Evolutionary conservation across 2,888 invertebrate genomes (phyloP), one percentile per base, ranked within the genome.

Genomic region (Crematogaster levior): DNA sequence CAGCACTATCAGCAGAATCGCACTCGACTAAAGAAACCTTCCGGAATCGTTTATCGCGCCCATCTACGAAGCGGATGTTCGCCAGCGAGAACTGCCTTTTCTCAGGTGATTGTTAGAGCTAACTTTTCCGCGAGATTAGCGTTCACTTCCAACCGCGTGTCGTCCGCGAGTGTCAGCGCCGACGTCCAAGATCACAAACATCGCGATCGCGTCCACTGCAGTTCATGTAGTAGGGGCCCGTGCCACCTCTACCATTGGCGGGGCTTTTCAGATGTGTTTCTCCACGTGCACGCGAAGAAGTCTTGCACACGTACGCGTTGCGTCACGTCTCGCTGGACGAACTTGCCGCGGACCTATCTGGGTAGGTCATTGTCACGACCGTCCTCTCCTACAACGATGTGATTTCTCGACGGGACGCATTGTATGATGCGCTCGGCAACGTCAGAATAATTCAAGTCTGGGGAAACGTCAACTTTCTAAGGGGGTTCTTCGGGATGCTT

Each of bases 311-410:
- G 85, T 77, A 89, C 81, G 86, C 79, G 63, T 89, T 89, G 85
- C 89, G 85, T 86, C 88, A 89, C 85, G 84, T 81, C 70, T 68
- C 70, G 60, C 81, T 84, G 85, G 81, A 74, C 24, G 46, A 7
- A 83, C 65, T 74, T 75, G 82, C 34, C 83, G 85, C 79, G 86
- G 85, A 88, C 87, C 91, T n/a, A 91, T 88, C 90, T 85, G 88
- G 88, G 75, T 91, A 86, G 92, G 92, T 92, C 92, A 92, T 92
- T 92, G 92, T 92, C 92, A 91, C 91, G 91, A 90, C 88, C 90
- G 80, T 87, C 84, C 66, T 84, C 81, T 68, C 66, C 61, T 81
- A 73, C 81, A 60, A 82, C 86, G 65, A 86, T 66, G 66, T 12
- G 72, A 72, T 66, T 77, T 79, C 82, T 72, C 81, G 63, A 70